Percentiles rank a stretch among this genome's conserved stretches.
phyloP scores from a whole-genome alignment of 2,113 vertebrate genomes.

The Willisornis vidua region DNA sequence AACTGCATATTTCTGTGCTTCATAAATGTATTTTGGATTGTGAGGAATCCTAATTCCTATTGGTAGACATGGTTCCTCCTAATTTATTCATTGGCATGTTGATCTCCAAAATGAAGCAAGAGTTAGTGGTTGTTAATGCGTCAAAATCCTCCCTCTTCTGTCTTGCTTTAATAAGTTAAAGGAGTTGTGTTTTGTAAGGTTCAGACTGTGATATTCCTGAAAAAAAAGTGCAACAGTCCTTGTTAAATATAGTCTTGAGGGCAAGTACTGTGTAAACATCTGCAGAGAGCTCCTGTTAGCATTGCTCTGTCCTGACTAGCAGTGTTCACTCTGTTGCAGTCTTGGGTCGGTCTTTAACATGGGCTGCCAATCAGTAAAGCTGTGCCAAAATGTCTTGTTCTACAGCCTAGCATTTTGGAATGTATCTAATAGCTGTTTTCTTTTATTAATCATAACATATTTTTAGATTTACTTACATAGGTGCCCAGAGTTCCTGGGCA shows the following conservation, averaged over 20 bases:
- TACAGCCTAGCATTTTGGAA: constrained; percentile 49
- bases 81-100: not conserved
- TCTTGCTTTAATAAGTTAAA: not conserved
- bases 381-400: constrained; percentile 61
- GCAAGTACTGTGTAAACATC: not conserved
- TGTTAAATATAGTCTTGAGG: not conserved
- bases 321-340: not conserved
- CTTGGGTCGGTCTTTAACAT: not conserved
- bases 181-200: not conserved
- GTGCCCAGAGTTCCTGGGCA: constrained; percentile 59
- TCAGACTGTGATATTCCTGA: not conserved
- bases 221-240: not conserved
- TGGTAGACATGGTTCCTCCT: not conserved
- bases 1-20: not conserved
- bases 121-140: not conserved
- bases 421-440: constrained; percentile 57
- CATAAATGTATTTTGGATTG: not conserved
- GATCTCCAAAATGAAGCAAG: not conserved
- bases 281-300: not conserved
- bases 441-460: constrained; percentile 66
- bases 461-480: constrained; percentile 64
- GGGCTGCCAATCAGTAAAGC: constrained; percentile 20
- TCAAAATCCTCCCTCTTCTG: not conserved
- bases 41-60: not conserved
- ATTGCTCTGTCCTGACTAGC: not conserved